Conservation (phyloP, 2,113 vertebrate species). For the Rhineura floridana region DNA sequence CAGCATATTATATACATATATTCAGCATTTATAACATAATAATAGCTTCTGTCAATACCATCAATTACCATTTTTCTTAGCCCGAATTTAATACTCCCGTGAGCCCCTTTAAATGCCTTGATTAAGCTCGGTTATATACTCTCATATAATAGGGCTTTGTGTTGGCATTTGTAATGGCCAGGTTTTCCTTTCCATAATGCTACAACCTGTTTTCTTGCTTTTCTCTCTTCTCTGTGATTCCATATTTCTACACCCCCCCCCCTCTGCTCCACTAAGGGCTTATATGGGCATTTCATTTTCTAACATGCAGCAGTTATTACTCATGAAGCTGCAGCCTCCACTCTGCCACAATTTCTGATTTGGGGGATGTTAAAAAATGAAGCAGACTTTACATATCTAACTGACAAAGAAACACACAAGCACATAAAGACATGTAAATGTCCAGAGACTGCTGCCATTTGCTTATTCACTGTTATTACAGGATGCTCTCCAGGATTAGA, state of each 20-base stretch:
- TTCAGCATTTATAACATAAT: constrained; percentile 16
- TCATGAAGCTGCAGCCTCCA: too few relatives aligned
- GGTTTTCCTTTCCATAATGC: not conserved
- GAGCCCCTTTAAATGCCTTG: constrained; percentile 9
- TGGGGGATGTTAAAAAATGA: not conserved
- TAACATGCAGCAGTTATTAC: not conserved
- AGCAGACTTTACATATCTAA: not conserved
- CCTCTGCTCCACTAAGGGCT: not conserved
- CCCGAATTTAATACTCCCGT: not conserved
- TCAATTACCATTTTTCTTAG: constrained; percentile 35
- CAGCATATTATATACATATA: constrained; percentile 45
- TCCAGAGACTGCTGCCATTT: not conserved
- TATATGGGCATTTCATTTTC: not conserved
- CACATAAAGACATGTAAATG: not conserved
- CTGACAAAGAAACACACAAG: not conserved
- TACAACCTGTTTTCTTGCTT: not conserved
- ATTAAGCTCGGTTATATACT: not conserved
- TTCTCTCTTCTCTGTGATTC: not conserved
- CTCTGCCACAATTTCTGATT: not conserved
- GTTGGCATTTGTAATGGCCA: not conserved
- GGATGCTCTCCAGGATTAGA: not conserved
- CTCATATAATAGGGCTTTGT: constrained; percentile 2
- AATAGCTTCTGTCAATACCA: constrained; percentile 23
- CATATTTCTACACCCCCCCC: not conserved
- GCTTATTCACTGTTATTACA: not conserved